Conservation (phyloP, 2,888 invertebrate species). For the Yponomeuta malinellus region DNA sequence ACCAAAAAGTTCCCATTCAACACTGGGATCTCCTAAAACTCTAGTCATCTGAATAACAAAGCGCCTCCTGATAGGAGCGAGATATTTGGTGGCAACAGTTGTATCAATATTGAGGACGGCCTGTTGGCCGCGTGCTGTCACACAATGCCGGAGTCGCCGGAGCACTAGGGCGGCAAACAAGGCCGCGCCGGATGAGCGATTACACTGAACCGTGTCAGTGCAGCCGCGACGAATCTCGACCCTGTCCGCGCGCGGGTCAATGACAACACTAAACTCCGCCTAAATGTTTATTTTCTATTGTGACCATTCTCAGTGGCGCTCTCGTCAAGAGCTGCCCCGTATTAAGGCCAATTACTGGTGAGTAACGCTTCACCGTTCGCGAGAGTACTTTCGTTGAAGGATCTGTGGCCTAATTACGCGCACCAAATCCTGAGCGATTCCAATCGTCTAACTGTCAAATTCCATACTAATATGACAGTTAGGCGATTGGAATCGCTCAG, state of each 20-base stretch:
- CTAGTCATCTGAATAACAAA: background rate
- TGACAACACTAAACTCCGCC: conserved; percentile 31
- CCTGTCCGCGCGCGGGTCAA: conserved; percentile 35
- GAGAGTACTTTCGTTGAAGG: background rate
- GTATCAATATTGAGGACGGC: background rate
- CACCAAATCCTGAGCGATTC: too few relatives aligned
- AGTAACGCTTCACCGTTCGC: background rate
- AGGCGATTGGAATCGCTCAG: too few relatives aligned
- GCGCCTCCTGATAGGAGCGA: background rate
- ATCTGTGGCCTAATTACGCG: too few relatives aligned
- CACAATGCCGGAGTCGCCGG: background rate
- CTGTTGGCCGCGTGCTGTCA: conserved; percentile 15
- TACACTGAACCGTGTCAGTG: conserved; percentile 61
- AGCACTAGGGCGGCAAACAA: conserved; percentile 32
- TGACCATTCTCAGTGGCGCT: background rate
- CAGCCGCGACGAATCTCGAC: conserved; percentile 49
- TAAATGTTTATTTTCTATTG: background rate
- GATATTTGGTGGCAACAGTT: background rate
- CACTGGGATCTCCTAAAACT: background rate
- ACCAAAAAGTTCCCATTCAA: background rate
- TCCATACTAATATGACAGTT: too few relatives aligned
- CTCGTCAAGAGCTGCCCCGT: background rate
- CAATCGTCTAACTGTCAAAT: too few relatives aligned
- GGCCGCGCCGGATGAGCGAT: conserved; percentile 62
- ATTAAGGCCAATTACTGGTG: background rate